Evolutionary conservation across 2,888 invertebrate genomes (phyloP).

Genomic region (Apocheima hispidaria): DNA sequence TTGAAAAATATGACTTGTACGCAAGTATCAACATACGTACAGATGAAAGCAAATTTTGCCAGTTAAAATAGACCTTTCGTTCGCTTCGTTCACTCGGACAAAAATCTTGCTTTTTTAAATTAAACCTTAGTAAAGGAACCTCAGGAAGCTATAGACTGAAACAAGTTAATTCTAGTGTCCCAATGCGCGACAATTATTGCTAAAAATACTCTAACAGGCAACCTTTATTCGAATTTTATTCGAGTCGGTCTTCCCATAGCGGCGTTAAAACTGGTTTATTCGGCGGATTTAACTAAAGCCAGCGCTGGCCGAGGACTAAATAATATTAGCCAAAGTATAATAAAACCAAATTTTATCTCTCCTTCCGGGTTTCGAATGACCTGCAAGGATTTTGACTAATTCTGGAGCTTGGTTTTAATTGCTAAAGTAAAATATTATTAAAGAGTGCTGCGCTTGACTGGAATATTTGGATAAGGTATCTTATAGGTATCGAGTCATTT

Average conservation of each 20-base stretch:
- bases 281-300: constrained; percentile 12
- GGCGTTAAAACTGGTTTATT: constrained; percentile 12
- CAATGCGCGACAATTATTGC: neutral
- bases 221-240: constrained; percentile 13
- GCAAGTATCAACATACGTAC: too few relatives aligned
- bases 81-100: too few relatives aligned
- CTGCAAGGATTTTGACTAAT: constrained; percentile 2
- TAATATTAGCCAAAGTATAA: constrained; percentile 12
- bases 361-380: neutral
- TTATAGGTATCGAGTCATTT: too few relatives aligned
- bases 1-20: too few relatives aligned
- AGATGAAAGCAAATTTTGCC: too few relatives aligned
- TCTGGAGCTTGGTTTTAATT: constrained; percentile 3
- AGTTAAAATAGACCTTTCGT: too few relatives aligned
- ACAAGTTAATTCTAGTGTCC: neutral
- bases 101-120: neutral
- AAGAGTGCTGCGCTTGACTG: too few relatives aligned
- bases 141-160: neutral
- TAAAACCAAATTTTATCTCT: constrained; percentile 14
- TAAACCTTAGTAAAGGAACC: neutral
- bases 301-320: constrained; percentile 6
- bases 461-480: neutral
- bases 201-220: neutral
- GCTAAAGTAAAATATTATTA: constrained; percentile 2
- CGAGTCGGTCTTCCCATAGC: neutral